A percentile compares a stretch with the other conserved stretches of the same genome.
Evolutionary conservation across 2,797 vertebrate species (phyloP).

Genomic region (Champsocephalus esox): DNA sequence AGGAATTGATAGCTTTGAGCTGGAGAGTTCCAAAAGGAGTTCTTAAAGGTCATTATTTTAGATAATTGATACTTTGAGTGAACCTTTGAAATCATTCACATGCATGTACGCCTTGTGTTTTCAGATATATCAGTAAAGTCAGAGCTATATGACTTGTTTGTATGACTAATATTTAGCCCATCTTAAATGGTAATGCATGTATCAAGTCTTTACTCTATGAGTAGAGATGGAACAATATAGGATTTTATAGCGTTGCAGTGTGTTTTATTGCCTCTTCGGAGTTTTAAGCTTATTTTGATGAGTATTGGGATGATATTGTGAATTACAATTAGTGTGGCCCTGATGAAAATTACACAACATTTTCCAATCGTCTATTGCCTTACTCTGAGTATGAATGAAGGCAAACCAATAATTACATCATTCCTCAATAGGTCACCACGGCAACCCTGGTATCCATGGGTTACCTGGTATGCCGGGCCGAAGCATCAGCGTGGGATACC

Average conservation of each 20-base stretch:
- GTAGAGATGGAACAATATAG: not conserved
- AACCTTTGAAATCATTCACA: not conserved
- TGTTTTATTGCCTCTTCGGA: too few species aligned
- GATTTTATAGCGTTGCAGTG: too few species aligned
- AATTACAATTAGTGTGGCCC: too few species aligned
- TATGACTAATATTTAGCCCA: not conserved
- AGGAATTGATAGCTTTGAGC: not conserved
- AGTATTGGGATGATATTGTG: too few species aligned
- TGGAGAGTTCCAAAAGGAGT: not conserved
- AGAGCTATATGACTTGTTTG: not conserved
- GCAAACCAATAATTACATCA: not conserved
- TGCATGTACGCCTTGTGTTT: not conserved
- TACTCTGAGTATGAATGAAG: not conserved
- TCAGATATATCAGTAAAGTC: not conserved
- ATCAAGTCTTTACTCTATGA: not conserved
- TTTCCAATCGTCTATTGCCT: too few species aligned
- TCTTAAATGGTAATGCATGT: not conserved
- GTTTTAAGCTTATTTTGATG: too few species aligned
- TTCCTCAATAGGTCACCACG: slow-evolving; percentile 72
- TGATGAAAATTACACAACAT: too few species aligned
- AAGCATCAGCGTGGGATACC: slow-evolving; percentile 95
- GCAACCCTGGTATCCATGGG: slow-evolving; percentile 86
- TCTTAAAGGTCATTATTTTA: not conserved
- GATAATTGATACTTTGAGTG: not conserved
- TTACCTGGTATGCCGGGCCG: slow-evolving; percentile 94